Conservation (phyloP, 2,797 vertebrate species). For the Arnoldichthys spilopterus region DNA sequence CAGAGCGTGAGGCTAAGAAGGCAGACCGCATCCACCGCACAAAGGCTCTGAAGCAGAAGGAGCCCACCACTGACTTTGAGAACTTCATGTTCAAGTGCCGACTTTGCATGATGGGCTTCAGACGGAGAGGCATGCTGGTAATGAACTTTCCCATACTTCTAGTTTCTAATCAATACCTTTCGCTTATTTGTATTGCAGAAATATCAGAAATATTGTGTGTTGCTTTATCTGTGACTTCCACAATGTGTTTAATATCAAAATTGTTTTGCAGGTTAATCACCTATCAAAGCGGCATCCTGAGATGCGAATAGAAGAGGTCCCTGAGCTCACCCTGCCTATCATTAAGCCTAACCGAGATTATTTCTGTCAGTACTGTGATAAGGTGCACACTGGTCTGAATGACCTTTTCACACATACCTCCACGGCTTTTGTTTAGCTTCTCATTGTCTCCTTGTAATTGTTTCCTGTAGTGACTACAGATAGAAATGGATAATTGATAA, state of each 20-base stretch:
- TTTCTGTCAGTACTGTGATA: slow-evolving; percentile 98
- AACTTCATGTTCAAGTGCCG: slow-evolving; percentile 99
- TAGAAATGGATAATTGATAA: no score
- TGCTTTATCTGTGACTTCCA: neutral
- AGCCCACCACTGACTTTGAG: slow-evolving; percentile 92
- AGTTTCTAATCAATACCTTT: neutral
- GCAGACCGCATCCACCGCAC: slow-evolving; percentile 91
- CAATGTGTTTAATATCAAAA: neutral
- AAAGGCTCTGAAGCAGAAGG: slow-evolving; percentile 92
- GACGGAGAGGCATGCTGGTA: slow-evolving; percentile 97
- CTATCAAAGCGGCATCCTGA: slow-evolving; percentile 98
- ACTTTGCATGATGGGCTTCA: slow-evolving; percentile 98
- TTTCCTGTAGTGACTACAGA: no score
- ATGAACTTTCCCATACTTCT: slow-evolving; percentile 54
- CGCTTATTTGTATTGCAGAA: neutral
- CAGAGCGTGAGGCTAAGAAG: slow-evolving; percentile 95
- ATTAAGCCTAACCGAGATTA: slow-evolving; percentile 99
- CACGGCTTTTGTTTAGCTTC: neutral
- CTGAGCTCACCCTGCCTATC: slow-evolving; percentile 95
- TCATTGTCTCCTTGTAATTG: neutral
- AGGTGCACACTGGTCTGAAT: slow-evolving; percentile 71
- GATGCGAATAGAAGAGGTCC: slow-evolving; percentile 98
- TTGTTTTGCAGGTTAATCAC: slow-evolving; percentile 90
- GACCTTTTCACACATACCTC: neutral
- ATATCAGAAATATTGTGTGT: neutral